phyloP scores from a whole-genome alignment of 64 coral and sea anemone species.

The Montipora cactus region DNA sequence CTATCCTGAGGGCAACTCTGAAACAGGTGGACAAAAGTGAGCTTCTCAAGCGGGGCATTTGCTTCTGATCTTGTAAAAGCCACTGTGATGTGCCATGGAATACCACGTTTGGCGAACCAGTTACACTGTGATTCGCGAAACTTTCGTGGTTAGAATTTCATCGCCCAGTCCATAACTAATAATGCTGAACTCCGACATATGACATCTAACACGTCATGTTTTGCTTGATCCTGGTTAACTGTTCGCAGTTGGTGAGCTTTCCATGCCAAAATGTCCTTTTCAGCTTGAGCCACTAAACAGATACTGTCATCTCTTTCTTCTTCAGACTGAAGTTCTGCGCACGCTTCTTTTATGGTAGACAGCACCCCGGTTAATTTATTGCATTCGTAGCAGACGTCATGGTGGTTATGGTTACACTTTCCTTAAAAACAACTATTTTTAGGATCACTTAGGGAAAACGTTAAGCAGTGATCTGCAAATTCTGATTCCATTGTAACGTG shows the following conservation, averaged over 20 bases:
- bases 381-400: background rate
- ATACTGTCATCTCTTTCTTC: constrained; percentile 11
- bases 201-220: background rate
- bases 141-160: background rate
- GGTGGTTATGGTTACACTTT: background rate
- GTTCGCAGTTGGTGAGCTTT: constrained; percentile 7
- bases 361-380: background rate
- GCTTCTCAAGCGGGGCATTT: constrained; percentile 16
- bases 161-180: constrained; percentile 22
- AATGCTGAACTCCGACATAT: background rate
- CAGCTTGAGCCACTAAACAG: background rate
- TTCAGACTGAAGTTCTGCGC: background rate
- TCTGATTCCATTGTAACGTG: constrained; percentile 20
- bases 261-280: background rate
- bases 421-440: background rate
- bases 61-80: background rate
- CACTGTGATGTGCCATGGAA: constrained; percentile 16
- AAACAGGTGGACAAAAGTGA: constrained; percentile 12
- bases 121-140: constrained; percentile 19
- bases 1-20: constrained; percentile 31
- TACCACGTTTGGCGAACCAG: constrained; percentile 31
- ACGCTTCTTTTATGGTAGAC: background rate
- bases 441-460: background rate
- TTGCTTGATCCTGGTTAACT: constrained; percentile 23
- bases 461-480: background rate